Evolutionary conservation across 2,888 invertebrate species (phyloP).

Genomic region (Eulithis prunata): DNA sequence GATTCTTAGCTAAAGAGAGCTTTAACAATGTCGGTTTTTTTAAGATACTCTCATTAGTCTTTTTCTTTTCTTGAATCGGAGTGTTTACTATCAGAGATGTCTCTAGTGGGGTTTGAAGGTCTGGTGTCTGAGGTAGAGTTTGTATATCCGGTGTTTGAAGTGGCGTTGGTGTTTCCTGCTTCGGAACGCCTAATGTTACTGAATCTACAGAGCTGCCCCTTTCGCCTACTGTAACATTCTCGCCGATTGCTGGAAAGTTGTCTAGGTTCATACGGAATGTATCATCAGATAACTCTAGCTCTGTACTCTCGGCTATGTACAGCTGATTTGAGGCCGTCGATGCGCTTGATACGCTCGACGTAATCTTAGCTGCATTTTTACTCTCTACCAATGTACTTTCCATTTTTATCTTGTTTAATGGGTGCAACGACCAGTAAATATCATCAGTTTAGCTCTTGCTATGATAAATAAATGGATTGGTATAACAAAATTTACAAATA

Average conservation of each 20-base stretch:
- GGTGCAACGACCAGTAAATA: neutral
- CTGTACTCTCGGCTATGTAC: slow-evolving; percentile 64
- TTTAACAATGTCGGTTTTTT: slow-evolving; percentile 60
- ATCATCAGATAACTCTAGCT: slow-evolving; percentile 71
- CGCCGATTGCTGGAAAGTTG: slow-evolving; percentile 68
- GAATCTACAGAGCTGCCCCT: slow-evolving; percentile 59
- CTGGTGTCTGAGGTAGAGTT: slow-evolving; percentile 46
- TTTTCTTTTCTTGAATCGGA: slow-evolving; percentile 50
- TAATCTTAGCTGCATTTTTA: slow-evolving; percentile 50
- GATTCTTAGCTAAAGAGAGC: slow-evolving; percentile 63
- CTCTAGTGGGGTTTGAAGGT: slow-evolving; percentile 42
- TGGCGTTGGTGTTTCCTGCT: slow-evolving; percentile 44
- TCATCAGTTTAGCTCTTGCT: slow-evolving; percentile 3
- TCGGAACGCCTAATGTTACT: slow-evolving; percentile 48
- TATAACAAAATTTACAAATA: slow-evolving; percentile 39
- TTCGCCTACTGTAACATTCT: slow-evolving; percentile 71
- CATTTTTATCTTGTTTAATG: slow-evolving; percentile 50
- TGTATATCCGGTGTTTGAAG: slow-evolving; percentile 22
- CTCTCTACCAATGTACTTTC: slow-evolving; percentile 55
- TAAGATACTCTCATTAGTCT: slow-evolving; percentile 38
- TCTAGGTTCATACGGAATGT: slow-evolving; percentile 74
- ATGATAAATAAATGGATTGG: slow-evolving; percentile 4
- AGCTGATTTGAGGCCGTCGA: slow-evolving; percentile 63
- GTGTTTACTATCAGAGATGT: slow-evolving; percentile 58
- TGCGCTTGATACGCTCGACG: slow-evolving; percentile 48